phyloP scores from a whole-genome alignment of 1,140 invertebrate genomes.

The Schmidtea mediterranea region DNA sequence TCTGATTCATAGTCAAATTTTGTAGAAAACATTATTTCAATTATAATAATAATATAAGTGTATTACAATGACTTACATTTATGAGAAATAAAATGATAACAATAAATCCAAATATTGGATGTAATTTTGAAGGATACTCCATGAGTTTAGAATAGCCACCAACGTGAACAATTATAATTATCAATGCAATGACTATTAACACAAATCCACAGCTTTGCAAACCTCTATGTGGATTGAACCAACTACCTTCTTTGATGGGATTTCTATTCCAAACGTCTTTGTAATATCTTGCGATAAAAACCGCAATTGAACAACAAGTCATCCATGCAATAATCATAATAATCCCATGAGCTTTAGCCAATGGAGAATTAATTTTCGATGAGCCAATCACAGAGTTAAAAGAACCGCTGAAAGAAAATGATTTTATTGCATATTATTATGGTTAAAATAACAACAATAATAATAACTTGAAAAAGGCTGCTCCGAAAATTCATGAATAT shows the following conservation, averaged over 20 bases:
- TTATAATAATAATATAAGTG: no score
- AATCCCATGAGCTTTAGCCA: conserved; percentile 5
- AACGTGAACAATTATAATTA: conserved; percentile 7
- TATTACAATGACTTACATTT: conserved; percentile 23
- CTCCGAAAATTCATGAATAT: no score
- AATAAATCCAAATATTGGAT: conserved; percentile 21
- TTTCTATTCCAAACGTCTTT: neutral
- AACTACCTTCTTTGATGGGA: neutral
- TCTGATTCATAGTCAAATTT: no score
- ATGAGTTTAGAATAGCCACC: conserved; percentile 1
- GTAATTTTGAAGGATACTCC: conserved; percentile 12
- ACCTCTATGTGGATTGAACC: conserved; percentile 3
- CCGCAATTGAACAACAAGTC: neutral
- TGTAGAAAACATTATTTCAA: no score
- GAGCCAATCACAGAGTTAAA: no score
- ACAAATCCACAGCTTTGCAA: neutral
- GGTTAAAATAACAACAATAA: no score
- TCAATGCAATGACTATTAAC: neutral
- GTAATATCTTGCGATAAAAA: conserved; percentile 1
- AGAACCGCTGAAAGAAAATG: no score
- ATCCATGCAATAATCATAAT: conserved; percentile 5
- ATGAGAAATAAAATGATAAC: conserved; percentile 14
- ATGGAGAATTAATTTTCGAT: no score
- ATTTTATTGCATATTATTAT: no score
- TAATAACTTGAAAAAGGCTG: no score